These are phyloP conservation scores for Peromyscus attwateri DNA, from an alignment of 2,797 vertebrate genomes.

Conservation along the genomic window DNA sequence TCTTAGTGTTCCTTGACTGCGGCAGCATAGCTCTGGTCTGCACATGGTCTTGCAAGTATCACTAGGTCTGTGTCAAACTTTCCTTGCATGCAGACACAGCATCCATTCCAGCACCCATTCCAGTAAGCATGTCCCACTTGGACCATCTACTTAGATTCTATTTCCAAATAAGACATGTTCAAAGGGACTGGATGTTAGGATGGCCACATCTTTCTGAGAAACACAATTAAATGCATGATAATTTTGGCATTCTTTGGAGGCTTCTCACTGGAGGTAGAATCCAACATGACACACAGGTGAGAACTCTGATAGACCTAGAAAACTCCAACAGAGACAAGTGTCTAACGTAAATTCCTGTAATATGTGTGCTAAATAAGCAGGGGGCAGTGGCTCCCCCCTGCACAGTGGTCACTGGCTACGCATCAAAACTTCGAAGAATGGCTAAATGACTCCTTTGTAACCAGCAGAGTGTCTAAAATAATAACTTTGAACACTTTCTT, in stretches of 20 bases:
- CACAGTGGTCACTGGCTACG: not conserved
- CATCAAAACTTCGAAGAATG: not conserved
- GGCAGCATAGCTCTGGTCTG: not conserved
- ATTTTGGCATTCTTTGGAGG: not conserved
- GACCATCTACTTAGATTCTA: not conserved
- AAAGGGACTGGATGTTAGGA: not conserved
- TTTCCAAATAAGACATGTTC: not conserved
- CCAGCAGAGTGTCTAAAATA: not conserved
- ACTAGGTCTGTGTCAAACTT: not conserved
- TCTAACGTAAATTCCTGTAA: not conserved
- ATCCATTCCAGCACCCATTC: not conserved
- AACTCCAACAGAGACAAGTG: not conserved
- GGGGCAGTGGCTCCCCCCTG: not conserved
- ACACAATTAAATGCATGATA: not conserved
- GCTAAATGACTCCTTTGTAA: not conserved
- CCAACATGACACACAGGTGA: not conserved
- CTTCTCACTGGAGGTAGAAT: not conserved
- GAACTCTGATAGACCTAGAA: not conserved
- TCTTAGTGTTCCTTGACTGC: not conserved
- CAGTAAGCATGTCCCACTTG: not conserved
- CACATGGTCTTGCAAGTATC: not conserved
- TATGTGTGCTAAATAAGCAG: not conserved
- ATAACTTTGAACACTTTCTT: not conserved
- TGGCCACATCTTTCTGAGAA: not conserved
- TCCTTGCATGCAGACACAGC: not conserved